Evolutionary conservation across 53 echinoderm and acorn worm genomes (phyloP).

Genomic region (Patiria pectinifera): DNA sequence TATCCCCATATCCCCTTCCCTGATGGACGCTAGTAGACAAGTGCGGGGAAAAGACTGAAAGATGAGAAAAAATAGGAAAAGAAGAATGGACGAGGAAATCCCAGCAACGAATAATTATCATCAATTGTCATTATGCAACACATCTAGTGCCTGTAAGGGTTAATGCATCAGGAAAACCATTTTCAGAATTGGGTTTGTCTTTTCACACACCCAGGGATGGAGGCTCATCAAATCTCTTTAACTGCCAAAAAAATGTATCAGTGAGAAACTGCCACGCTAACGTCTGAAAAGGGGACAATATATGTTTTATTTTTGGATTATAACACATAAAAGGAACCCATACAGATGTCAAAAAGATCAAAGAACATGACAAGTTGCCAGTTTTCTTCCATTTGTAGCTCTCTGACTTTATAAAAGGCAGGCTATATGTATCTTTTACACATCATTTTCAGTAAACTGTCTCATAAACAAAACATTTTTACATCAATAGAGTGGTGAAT

Average conservation of each 20-base stretch:
- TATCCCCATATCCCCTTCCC: constrained; percentile 40
- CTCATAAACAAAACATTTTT: no score
- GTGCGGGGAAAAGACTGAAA: background rate
- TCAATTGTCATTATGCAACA: constrained; percentile 51
- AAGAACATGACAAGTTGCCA: no score
- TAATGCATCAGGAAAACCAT: constrained; percentile 9
- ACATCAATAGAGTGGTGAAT: no score
- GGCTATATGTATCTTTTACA: no score
- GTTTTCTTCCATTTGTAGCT: no score
- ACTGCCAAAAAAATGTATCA: background rate
- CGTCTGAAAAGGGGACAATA: background rate
- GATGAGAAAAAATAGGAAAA: background rate
- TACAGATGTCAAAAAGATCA: no score
- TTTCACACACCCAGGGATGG: background rate
- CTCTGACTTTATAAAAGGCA: no score
- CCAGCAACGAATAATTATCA: constrained; percentile 20
- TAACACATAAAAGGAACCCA: no score
- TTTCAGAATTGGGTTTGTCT: constrained; percentile 1
- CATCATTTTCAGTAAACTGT: no score
- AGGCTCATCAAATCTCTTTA: background rate
- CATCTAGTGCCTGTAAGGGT: constrained; percentile 3
- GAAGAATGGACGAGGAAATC: background rate
- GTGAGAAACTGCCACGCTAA: background rate
- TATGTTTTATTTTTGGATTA: no score
- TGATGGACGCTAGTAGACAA: background rate